Evolutionary conservation across 2,113 vertebrate species (phyloP).

Genomic region (Peromyscus maniculatus): DNA sequence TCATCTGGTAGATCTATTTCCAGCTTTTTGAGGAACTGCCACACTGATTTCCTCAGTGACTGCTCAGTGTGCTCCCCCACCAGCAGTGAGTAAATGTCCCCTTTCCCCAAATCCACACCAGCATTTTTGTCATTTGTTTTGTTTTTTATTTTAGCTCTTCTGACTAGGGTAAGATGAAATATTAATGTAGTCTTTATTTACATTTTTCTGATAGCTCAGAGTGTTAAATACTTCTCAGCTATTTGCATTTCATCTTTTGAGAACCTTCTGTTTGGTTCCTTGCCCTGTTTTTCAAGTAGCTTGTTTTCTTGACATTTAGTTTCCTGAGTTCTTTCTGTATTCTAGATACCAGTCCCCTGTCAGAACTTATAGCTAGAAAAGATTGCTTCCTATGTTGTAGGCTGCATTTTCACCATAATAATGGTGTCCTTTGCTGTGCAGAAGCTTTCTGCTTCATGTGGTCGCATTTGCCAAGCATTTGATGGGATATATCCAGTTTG

Average conservation of each 20-base stretch:
- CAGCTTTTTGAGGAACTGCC: background rate
- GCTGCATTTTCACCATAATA: background rate
- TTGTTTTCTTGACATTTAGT: background rate
- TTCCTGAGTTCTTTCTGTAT: background rate
- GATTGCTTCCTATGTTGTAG: background rate
- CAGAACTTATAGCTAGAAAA: background rate
- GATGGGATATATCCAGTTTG: background rate
- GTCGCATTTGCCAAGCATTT: background rate
- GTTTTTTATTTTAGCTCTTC: background rate
- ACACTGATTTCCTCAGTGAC: background rate
- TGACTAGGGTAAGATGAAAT: background rate
- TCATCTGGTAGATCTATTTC: background rate
- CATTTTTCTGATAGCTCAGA: background rate
- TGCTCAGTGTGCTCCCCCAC: background rate
- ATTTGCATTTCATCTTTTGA: background rate
- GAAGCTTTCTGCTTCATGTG: background rate
- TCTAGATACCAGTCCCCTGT: background rate
- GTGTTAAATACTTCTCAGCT: background rate
- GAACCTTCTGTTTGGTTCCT: background rate
- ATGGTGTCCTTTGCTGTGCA: too few species aligned
- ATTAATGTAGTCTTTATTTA: background rate
- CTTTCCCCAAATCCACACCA: background rate
- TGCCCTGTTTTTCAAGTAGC: background rate
- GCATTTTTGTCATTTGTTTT: background rate
- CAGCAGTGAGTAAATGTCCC: background rate